Base-by-base conservation (phyloP, 2,888 invertebrate genomes). In the Dryomyza anilis region DNA sequence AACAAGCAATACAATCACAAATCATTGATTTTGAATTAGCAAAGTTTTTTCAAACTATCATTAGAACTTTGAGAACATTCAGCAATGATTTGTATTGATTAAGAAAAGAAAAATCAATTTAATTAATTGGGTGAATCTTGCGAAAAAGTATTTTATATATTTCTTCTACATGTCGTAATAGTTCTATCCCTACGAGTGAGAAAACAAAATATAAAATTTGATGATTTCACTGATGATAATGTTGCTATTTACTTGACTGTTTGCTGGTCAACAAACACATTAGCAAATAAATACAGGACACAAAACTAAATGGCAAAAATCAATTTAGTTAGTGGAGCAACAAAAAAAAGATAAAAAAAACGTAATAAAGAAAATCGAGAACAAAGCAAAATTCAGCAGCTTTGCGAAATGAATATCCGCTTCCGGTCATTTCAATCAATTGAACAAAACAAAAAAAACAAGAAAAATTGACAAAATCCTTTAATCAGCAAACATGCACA, bases 351-450 rank as follows among this genome's bases (percentile, higher is more conserved):
- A n/a, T 52, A 23, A n/a, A 27, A 27, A 52, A 27, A 27, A 52
- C n/a, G n/a, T n/a, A n/a, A n/a, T n/a, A n/a, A n/a, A n/a, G n/a
- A n/a, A n/a, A n/a, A 7, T 52, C 25, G 16, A 16, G 25, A 52
- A 29, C n/a, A 29, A 14, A n/a, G 16, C 3, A 27, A n/a, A 50
- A 3, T 23, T 6, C 19, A 50, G 14, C 2, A n/a, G n/a, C n/a
- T n/a, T n/a, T n/a, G n/a, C n/a, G n/a, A 27, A 21, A 68, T 55
- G 69, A 70, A 75, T 74, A 73, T 77, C 74, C 76, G 77, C 72
- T 73, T 75, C 74, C 72, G 74, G 77, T 74, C 78, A 76, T 76
- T 74, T 78, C 76, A 77, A 78, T 77, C 77, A 77, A 76, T 75
- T 72, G 72, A 65, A 57, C 59, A 57, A 43, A 57, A 57, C n/a